Evolutionary conservation across 2,113 vertebrate genomes (phyloP), one percentile per base, ranked within the genome.

Genomic region (Peromyscus polionotus): DNA sequence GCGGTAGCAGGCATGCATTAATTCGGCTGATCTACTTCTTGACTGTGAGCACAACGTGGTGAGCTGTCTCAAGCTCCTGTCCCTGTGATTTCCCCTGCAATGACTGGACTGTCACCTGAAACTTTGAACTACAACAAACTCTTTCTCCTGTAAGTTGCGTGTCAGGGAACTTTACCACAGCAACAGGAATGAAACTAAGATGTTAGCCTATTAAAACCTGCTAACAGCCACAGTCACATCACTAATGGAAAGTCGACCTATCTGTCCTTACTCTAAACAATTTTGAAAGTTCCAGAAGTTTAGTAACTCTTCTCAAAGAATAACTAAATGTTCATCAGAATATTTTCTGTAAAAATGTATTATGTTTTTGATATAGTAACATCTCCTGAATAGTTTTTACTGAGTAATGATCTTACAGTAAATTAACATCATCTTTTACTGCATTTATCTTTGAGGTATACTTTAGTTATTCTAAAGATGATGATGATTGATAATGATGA

Each of bases 61-160:
- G 13, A 31, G n/a, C 7, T 9, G 13, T 17, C n/a, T 84, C n/a
- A 61, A 24, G 16, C 7, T 28, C n/a, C 14, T 1, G 0, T 5
- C 24, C 16, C n/a, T 63, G n/a, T 84, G 39, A 84, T n/a, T 14
- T 17, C 57, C 24, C 59, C 22, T 39, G n/a, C 12, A 17, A 59
- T 63, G 7, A 42, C 7, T 1, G 5, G 24, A 22, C n/a, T 84
- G 39, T 39, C 26, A 42, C 13, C n/a, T 84, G 59, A 17, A 63
- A 22, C 19, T 73, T 7, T 10, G n/a, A 73, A 20, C 70, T 73
- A 73, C 16, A 73, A 17, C 24, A 63, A 42, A 42, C n/a, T 10
- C 13, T 84, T 63, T 31, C 22, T 84, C n/a, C 14, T 63, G 7
- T 42, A 61, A 17, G n/a, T 63, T 39, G n/a, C n/a, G 63, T 84